phyloP scores from a whole-genome alignment of 2,888 invertebrate genomes.

The Orchesella flavescens region DNA sequence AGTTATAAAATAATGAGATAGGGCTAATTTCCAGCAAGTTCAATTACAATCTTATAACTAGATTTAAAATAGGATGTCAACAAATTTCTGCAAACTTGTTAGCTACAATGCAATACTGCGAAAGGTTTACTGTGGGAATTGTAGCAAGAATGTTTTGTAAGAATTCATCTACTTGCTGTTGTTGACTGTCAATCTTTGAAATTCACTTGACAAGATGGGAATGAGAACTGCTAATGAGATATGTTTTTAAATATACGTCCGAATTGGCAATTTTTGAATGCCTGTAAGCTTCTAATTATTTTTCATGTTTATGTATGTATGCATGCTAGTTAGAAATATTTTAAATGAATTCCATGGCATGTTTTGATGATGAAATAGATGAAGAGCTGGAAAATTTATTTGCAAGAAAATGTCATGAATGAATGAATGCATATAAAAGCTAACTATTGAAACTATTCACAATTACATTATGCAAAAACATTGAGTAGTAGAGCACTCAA shows the following conservation, averaged over 20 bases:
- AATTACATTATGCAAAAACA: too few relatives aligned
- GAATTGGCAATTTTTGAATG: not conserved
- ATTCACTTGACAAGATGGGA: not conserved
- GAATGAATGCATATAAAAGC: too few relatives aligned
- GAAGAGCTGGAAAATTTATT: not conserved
- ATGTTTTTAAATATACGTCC: not conserved
- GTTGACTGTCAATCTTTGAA: not conserved
- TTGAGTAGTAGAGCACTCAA: too few relatives aligned
- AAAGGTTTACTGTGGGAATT: too few relatives aligned
- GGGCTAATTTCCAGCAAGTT: not conserved
- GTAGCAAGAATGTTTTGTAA: too few relatives aligned
- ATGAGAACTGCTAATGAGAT: not conserved
- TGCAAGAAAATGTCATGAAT: too few relatives aligned
- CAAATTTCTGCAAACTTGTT: not conserved
- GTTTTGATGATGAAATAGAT: too few relatives aligned
- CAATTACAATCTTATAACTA: constrained; percentile 13
- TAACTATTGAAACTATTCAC: too few relatives aligned
- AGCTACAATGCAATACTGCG: not conserved
- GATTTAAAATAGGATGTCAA: not conserved
- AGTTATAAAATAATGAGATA: not conserved
- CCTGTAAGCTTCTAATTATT: too few relatives aligned
- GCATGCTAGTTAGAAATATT: too few relatives aligned
- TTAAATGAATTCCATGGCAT: too few relatives aligned
- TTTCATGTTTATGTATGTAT: too few relatives aligned
- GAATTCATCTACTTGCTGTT: not conserved